Conservation (phyloP, 35 echinoderm and acorn worm species). For the Apostichopus californicus region DNA sequence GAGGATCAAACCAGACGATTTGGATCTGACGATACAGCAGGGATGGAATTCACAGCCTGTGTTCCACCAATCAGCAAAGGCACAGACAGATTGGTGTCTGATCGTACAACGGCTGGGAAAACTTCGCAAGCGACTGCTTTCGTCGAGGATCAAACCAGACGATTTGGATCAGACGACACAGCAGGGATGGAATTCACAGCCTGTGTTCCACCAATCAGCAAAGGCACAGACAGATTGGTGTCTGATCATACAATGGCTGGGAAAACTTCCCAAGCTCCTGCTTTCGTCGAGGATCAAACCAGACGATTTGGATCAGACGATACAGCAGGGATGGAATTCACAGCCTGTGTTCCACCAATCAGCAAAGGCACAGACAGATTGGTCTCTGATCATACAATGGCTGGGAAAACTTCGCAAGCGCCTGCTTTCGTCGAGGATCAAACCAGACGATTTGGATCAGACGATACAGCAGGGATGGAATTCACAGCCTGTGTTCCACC, state of each 20-base stretch:
- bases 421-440: neutral
- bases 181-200: too few relatives aligned
- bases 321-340: slow-evolving; percentile 14
- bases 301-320: slow-evolving; percentile 2
- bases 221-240: too few relatives aligned
- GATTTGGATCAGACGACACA: neutral
- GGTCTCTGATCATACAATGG: neutral
- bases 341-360: neutral
- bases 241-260: too few relatives aligned
- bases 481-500: slow-evolving; percentile 8
- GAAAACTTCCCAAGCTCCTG: too few relatives aligned
- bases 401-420: neutral
- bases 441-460: slow-evolving; percentile 38
- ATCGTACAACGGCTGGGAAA: neutral
- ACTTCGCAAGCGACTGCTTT: neutral
- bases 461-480: slow-evolving; percentile 23
- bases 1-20: neutral
- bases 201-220: too few relatives aligned
- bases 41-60: slow-evolving; percentile 29
- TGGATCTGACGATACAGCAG: neutral
- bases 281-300: too few relatives aligned
- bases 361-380: neutral
- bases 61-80: neutral
- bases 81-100: neutral
- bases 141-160: slow-evolving; percentile 5